A percentile compares a stretch with the other conserved stretches of the same genome.
These are phyloP conservation scores for Euwallacea fornicatus DNA, from an alignment of 1,140 invertebrate genomes.

Conservation along the genomic window DNA sequence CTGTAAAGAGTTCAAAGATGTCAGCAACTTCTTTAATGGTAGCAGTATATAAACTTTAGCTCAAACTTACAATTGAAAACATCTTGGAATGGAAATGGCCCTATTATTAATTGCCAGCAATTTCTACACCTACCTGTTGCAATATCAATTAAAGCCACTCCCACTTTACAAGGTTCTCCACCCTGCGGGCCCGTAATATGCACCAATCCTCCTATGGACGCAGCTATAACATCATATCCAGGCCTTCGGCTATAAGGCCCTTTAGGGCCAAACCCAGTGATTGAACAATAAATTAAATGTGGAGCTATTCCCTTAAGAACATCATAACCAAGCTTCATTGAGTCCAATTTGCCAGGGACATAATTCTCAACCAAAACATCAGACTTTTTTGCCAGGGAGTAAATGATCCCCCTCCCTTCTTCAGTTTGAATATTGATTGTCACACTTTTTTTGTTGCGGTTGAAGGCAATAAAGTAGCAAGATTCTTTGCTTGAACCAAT, in stretches of 20 bases:
- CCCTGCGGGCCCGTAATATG: conserved; percentile 84
- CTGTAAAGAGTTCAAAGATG: too few relatives aligned
- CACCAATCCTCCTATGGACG: conserved; percentile 87
- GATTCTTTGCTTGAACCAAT: conserved; percentile 70
- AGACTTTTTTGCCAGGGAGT: conserved; percentile 71
- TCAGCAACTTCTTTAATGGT: too few relatives aligned
- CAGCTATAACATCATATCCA: conserved; percentile 95
- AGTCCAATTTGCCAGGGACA: conserved; percentile 83
- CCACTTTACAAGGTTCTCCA: conserved; percentile 87
- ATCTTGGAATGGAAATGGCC: too few relatives aligned
- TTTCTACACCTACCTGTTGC: conserved; percentile 61
- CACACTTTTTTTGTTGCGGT: conserved; percentile 95
- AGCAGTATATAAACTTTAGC: too few relatives aligned
- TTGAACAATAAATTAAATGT: conserved; percentile 88
- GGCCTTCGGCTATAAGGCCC: conserved; percentile 85
- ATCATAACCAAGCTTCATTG: conserved; percentile 79
- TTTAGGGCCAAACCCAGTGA: conserved; percentile 86
- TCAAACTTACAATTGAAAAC: too few relatives aligned
- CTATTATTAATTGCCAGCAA: too few relatives aligned
- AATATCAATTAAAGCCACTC: conserved; percentile 91
- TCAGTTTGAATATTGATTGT: conserved; percentile 80
- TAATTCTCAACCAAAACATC: conserved; percentile 96
- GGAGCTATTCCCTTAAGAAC: conserved; percentile 72
- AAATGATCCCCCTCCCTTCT: conserved; percentile 72
- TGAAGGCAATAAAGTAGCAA: conserved; percentile 85